These are phyloP conservation scores for Emmelina monodactyla DNA, from an alignment of 2,888 invertebrate genomes.

Conservation along the genomic window DNA sequence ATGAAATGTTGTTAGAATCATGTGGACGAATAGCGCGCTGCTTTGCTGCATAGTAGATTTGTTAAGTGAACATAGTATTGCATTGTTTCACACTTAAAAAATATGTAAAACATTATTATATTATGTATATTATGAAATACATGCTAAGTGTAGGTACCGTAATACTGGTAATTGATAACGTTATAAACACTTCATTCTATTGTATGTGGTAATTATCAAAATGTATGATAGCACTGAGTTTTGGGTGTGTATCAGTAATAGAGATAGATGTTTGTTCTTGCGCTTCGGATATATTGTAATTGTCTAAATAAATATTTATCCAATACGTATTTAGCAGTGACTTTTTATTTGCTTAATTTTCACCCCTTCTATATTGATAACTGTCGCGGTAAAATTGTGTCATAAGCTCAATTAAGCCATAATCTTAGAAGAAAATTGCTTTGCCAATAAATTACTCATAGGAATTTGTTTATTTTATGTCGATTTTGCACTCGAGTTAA, in stretches of 20 bases:
- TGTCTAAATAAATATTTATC: slow-evolving; percentile 62
- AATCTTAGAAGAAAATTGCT: too few relatives aligned
- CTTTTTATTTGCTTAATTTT: slow-evolving; percentile 21
- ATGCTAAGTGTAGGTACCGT: background rate
- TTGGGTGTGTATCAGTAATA: slow-evolving; percentile 39
- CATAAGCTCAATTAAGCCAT: too few relatives aligned
- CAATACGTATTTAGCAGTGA: slow-evolving; percentile 34
- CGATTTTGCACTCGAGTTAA: too few relatives aligned
- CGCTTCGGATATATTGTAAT: slow-evolving; percentile 56
- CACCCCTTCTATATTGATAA: slow-evolving; percentile 1
- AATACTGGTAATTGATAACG: background rate
- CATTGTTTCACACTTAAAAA: slow-evolving; percentile 21
- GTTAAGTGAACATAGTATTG: slow-evolving; percentile 39
- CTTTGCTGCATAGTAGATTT: slow-evolving; percentile 43
- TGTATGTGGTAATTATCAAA: slow-evolving; percentile 29
- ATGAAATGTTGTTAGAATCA: slow-evolving; percentile 48
- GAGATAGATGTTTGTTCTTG: slow-evolving; percentile 47
- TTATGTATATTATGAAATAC: slow-evolving; percentile 51
- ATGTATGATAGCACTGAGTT: slow-evolving; percentile 40
- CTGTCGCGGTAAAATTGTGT: too few relatives aligned
- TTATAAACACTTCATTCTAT: slow-evolving; percentile 26
- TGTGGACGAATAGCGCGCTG: slow-evolving; percentile 11
- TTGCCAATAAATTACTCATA: too few relatives aligned
- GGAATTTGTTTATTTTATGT: too few relatives aligned
- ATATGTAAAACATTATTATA: slow-evolving; percentile 34